Evolutionary conservation across 2,888 invertebrate species (phyloP).

Genomic region (Epiperipatus broadwayi): DNA sequence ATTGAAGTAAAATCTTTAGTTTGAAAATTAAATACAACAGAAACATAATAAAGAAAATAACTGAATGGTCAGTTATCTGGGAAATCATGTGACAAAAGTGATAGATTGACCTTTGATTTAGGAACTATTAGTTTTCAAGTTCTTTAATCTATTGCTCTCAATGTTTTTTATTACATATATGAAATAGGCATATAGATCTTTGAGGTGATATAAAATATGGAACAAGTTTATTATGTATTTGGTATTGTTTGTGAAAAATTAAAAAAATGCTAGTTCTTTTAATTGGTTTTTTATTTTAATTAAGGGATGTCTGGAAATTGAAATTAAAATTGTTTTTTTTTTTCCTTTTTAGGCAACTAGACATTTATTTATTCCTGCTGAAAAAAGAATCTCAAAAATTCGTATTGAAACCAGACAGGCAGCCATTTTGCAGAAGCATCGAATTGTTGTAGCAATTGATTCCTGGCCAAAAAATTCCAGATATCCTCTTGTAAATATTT

Average conservation of each 20-base stretch:
- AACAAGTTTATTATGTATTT: slow-evolving; percentile 11
- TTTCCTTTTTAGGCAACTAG: slow-evolving; percentile 30
- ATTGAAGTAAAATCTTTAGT: too few relatives aligned
- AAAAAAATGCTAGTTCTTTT: slow-evolving; percentile 4
- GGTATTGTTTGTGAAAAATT: slow-evolving; percentile 5
- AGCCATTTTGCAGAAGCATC: slow-evolving; percentile 52
- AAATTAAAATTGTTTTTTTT: slow-evolving; percentile 6
- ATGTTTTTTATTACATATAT: too few relatives aligned
- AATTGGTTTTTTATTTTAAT: slow-evolving; percentile 1
- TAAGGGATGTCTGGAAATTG: not conserved
- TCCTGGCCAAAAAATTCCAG: slow-evolving; percentile 83
- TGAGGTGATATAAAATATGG: too few relatives aligned
- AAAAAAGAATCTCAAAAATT: slow-evolving; percentile 77
- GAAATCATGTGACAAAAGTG: too few relatives aligned
- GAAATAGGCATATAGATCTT: too few relatives aligned
- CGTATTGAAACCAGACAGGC: slow-evolving; percentile 84
- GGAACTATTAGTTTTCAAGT: too few relatives aligned
- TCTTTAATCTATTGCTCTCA: too few relatives aligned
- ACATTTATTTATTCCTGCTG: slow-evolving; percentile 84
- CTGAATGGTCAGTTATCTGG: too few relatives aligned
- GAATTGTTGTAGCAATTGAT: slow-evolving; percentile 87
- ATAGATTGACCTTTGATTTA: too few relatives aligned
- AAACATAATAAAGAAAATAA: too few relatives aligned
- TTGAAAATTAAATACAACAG: too few relatives aligned
- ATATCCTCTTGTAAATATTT: slow-evolving; percentile 48